Percentiles rank a stretch among this genome's conserved stretches.
phyloP scores from a whole-genome alignment of 2,113 vertebrate genomes.

The Brachypteracias leptosomus region DNA sequence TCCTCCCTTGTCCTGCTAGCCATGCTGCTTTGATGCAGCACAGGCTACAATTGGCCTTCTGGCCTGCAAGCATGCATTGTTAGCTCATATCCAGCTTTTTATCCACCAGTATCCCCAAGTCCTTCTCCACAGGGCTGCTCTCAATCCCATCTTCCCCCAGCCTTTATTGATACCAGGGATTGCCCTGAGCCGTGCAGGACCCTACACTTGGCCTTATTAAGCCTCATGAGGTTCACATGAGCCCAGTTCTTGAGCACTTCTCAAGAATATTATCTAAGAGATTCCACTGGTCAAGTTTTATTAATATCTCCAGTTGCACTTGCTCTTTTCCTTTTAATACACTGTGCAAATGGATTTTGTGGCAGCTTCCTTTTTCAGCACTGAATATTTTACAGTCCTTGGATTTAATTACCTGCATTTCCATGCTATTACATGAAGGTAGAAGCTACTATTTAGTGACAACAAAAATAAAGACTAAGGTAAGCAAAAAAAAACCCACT shows the following conservation, averaged over 20 bases:
- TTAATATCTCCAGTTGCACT: constrained; percentile 10
- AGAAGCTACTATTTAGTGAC: background rate
- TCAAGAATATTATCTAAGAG: background rate
- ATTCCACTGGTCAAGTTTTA: background rate
- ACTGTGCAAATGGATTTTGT: background rate
- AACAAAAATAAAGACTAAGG: background rate
- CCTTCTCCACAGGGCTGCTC: background rate
- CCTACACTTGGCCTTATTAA: background rate
- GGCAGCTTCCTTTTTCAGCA: background rate
- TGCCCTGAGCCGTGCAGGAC: background rate
- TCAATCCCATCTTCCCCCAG: background rate
- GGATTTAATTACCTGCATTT: background rate
- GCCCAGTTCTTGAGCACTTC: background rate
- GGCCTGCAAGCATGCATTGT: background rate
- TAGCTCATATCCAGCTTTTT: background rate
- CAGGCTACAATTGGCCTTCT: background rate
- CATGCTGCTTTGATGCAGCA: background rate
- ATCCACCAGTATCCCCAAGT: background rate
- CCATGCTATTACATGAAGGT: background rate
- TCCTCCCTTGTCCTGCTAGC: background rate
- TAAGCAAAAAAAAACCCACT: background rate
- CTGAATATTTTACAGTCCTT: background rate
- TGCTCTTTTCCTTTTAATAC: constrained; percentile 11
- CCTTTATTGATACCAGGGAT: rapidly evolving
- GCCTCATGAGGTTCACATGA: background rate